phyloP scores from a whole-genome alignment of 2,888 invertebrate species.

The Gasteruption jaculator region DNA sequence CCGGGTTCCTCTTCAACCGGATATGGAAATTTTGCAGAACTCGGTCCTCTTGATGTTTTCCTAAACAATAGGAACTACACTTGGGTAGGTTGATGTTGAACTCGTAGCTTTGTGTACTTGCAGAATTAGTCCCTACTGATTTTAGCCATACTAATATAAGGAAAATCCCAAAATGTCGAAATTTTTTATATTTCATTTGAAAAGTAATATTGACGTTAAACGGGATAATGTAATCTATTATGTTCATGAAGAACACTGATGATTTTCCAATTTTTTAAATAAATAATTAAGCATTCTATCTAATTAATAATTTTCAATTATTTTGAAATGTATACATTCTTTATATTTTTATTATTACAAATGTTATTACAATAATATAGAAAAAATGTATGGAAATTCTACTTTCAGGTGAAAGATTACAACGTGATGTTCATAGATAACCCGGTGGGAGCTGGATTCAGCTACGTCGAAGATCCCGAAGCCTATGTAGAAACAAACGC shows the following conservation, averaged over 20 bases:
- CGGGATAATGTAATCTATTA: too few relatives aligned
- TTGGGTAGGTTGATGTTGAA: slow-evolving; percentile 60
- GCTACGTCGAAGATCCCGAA: slow-evolving; percentile 63
- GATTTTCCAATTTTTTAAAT: not conserved
- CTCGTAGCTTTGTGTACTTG: not conserved
- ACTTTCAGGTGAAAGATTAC: slow-evolving; percentile 65
- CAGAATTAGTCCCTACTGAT: slow-evolving; percentile 1
- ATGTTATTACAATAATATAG: not conserved
- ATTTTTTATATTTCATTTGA: too few relatives aligned
- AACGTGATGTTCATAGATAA: slow-evolving; percentile 87
- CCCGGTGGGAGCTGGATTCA: slow-evolving; percentile 85
- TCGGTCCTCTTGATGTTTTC: slow-evolving; percentile 70
- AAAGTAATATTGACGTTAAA: too few relatives aligned
- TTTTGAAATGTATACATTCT: slow-evolving; percentile 3
- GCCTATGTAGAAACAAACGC: slow-evolving; percentile 58
- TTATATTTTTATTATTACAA: slow-evolving; percentile 2
- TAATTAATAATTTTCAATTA: not conserved
- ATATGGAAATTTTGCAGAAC: slow-evolving; percentile 82
- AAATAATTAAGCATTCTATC: not conserved
- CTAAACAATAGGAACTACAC: slow-evolving; percentile 67
- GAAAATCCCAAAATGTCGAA: too few relatives aligned
- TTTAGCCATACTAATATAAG: too few relatives aligned
- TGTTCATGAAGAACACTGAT: too few relatives aligned
- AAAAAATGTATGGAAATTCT: too few relatives aligned
- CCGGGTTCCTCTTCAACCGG: slow-evolving; percentile 78